Evolutionary conservation across 1,140 invertebrate species (phyloP), one percentile per base, ranked within the genome.

Genomic region (Papilio glaucus): DNA sequence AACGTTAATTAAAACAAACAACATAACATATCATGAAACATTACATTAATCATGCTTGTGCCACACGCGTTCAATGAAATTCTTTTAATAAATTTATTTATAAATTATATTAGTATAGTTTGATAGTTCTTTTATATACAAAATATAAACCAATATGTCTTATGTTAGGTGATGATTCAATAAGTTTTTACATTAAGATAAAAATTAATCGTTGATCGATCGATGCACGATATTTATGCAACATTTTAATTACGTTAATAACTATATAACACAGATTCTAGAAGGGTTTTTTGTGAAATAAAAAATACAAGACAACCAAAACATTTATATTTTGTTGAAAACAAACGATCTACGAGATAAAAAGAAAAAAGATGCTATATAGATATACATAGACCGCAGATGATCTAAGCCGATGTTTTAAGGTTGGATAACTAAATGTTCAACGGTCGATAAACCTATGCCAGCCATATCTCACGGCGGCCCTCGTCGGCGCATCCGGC

Each of bases 191-290:
- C 5, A 45, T 45, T 57, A 1, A 6, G 5, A 57, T 13, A 57
- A 57, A 53, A 57, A 57, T 21, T 57, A 57, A 57, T 57, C 49
- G 49, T 57, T 10, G 21, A 26, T 57, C 49, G 49, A 57, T 57
- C 24, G 24, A 57, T 57, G 18, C 21, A 12, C 12, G 18, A 21
- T n/a, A n/a, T n/a, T 57, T 57, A 57, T 57, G 21, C 49, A 57
- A 57, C 21, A 57, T 57, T 57, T 57, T 57, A 57, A 49, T 49
- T 21, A 49, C 45, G 8, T 21, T 49, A 49, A 57, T 57, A 24
- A 57, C 49, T 57, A 57, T 57, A 57, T 57, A 24, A 57, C 5
- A 24, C 2, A 12, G 12, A 6, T 24, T 53, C 42, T 49, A 49
- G 42, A 49, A 53, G 21, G 15, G 15, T 53, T 57, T 57, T n/a